Evolutionary conservation across 2,888 invertebrate species (phyloP), one percentile per base, ranked within the genome.

Genomic region (Hydroisotoma schaefferi): DNA sequence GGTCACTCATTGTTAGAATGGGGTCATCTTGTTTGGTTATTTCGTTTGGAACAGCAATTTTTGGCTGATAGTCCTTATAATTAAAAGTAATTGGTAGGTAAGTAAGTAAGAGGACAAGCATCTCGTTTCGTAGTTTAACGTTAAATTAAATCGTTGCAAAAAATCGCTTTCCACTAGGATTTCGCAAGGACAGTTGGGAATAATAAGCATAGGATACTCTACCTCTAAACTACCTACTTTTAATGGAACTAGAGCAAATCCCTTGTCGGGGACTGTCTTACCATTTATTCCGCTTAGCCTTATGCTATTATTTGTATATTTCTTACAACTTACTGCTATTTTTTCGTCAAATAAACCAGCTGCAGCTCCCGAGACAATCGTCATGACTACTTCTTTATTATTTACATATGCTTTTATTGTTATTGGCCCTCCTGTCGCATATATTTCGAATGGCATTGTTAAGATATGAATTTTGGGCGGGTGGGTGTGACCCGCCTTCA

Each of bases 81-180:
- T 15, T 33, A 15, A 33, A 6, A 15, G 12, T 15, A 43, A 43
- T 6, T 10, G 10, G 18, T 15, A 15, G 8, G 10, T 43, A 1
- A 40, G 26, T 15, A 26, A 26, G 26, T 38, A 25, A 20, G 54
- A 54, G 6, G 15, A 26, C 18, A 54, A 25, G n/a, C 2, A 2
- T 4, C n/a, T 6, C 1, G n/a, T 18, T 23, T 2, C n/a, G 8
- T 25, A 26, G 26, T 22, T 20, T 18, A 52, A 20, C 15, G 12
- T 23, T 20, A 28, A 52, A 1, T 52, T 3, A 15, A 22, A 37
- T 4, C 2, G 4, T 18, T 20, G 2, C 5, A 54, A 18, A 43
- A 54, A 54, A 27, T 54, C 54, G 18, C 40, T 10, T 26, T 43
- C 54, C 3, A 54, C 8, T 2, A 54, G 27, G 2, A 54, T 26